phyloP scores from a whole-genome alignment of 2,888 invertebrate genomes.

The Acanthosepion lycidas region DNA sequence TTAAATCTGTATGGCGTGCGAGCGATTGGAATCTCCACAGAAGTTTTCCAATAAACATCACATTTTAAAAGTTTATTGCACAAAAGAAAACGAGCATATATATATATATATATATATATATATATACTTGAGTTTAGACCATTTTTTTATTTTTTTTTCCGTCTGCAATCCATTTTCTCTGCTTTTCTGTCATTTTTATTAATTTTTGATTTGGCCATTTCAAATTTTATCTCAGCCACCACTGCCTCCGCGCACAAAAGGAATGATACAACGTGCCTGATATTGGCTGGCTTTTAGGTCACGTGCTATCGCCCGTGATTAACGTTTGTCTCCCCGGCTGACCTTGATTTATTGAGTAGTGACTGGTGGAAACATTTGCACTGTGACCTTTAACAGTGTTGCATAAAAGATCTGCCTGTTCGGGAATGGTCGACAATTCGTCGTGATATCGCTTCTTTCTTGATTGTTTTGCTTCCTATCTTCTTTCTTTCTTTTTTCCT shows the following conservation, averaged over 20 bases:
- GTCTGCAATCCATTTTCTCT: too few relatives aligned
- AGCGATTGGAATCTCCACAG: too few relatives aligned
- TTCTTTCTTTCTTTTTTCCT: background rate
- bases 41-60: too few relatives aligned
- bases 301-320: slow-evolving; percentile 18
- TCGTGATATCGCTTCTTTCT: background rate
- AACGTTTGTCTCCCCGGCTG: background rate
- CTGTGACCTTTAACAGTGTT: background rate
- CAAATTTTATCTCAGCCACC: background rate
- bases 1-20: too few relatives aligned
- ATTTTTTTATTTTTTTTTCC: too few relatives aligned
- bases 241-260: background rate
- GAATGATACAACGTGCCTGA: background rate
- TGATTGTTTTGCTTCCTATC: background rate
- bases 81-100: too few relatives aligned
- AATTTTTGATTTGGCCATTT: too few relatives aligned
- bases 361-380: background rate
- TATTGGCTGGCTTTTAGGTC: background rate
- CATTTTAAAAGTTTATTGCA: too few relatives aligned
- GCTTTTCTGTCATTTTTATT: too few relatives aligned
- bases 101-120: too few relatives aligned
- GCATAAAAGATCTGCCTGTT: background rate
- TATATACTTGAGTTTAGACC: too few relatives aligned
- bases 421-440: background rate
- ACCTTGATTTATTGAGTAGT: slow-evolving; percentile 33